These are phyloP conservation scores for Trichoplusia ni DNA, from an alignment of 1,140 invertebrate species.

Conservation along the genomic window DNA sequence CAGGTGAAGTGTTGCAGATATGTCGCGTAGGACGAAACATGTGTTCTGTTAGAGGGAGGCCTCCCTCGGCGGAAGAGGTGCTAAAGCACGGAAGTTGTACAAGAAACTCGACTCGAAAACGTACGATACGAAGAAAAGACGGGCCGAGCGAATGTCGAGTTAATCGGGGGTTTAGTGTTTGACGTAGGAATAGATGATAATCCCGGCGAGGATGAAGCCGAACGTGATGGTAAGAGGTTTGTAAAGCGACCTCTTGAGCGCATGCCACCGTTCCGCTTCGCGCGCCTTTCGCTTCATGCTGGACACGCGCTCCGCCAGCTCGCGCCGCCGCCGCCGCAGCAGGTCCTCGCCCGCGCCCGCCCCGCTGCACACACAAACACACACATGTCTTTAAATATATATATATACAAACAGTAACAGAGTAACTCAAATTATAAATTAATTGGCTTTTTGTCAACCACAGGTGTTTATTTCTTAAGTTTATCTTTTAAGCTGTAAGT, in stretches of 20 bases:
- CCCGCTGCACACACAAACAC: constrained; percentile 14
- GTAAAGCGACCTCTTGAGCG: constrained; percentile 82
- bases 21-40: no score
- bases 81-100: neutral
- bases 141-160: neutral
- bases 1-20: neutral
- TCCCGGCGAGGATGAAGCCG: constrained; percentile 73
- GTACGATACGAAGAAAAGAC: neutral
- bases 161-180: neutral
- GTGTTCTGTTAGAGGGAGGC: neutral
- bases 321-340: constrained; percentile 54
- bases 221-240: constrained; percentile 80
- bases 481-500: no score
- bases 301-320: constrained; percentile 72
- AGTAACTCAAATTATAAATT: neutral
- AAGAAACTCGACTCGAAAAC: neutral
- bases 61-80: neutral
- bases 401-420: neutral
- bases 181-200: constrained; percentile 72
- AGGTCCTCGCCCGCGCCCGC: constrained; percentile 41
- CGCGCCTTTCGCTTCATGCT: constrained; percentile 79
- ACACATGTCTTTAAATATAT: neutral
- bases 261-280: constrained; percentile 78
- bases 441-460: no score
- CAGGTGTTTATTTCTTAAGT: no score